These are phyloP conservation scores for Ranitomeya variabilis DNA, from an alignment of 2,113 vertebrate genomes.

Conservation along the genomic window DNA sequence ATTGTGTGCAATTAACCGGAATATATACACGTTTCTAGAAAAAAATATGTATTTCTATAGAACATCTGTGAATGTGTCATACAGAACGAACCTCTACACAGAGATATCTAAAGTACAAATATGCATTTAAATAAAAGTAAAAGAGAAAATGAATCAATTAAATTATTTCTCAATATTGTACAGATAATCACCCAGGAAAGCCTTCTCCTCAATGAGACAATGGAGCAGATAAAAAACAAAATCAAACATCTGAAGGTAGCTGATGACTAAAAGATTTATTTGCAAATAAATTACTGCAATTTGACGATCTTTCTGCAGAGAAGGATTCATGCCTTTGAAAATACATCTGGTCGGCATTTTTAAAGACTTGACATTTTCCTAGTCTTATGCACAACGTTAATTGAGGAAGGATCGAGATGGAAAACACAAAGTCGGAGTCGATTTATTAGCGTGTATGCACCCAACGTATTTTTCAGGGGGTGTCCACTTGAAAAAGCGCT, in stretches of 20 bases:
- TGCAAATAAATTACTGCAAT: constrained; percentile 22
- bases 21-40: neutral
- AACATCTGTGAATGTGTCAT: neutral
- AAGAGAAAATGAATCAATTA: neutral
- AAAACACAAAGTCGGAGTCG: neutral
- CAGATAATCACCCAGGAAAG: neutral
- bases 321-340: constrained; percentile 14
- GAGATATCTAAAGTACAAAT: neutral
- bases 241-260: constrained; percentile 7
- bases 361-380: neutral
- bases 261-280: neutral
- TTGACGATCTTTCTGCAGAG: constrained; percentile 6
- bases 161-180: neutral
- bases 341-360: neutral
- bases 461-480: too few species aligned
- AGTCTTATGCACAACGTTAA: neutral
- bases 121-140: neutral
- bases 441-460: neutral
- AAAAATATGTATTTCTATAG: neutral
- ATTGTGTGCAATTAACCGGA: neutral
- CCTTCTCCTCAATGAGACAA: neutral
- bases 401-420: neutral
- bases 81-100: neutral
- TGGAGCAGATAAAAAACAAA: neutral
- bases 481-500: too few species aligned